phyloP scores from a whole-genome alignment of 1,140 invertebrate species.

The Caerostris darwini region DNA sequence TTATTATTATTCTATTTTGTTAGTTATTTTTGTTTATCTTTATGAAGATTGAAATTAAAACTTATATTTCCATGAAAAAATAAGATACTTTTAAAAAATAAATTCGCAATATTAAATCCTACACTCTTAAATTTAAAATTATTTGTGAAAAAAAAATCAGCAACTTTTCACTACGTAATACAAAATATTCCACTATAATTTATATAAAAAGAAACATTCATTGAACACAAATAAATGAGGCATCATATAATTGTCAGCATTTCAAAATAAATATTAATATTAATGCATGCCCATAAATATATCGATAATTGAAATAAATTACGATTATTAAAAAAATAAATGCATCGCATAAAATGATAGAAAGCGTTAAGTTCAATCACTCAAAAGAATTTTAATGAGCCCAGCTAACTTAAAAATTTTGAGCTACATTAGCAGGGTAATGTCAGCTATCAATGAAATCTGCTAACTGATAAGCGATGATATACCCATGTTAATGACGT shows the following conservation, averaged over 20 bases:
- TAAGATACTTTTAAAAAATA: too few species aligned
- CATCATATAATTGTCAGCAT: not conserved
- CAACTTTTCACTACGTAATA: too few species aligned
- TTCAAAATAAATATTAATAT: not conserved
- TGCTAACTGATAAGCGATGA: conserved; percentile 60
- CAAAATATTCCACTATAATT: too few species aligned
- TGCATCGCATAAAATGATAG: not conserved
- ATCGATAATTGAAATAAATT: conserved; percentile 8
- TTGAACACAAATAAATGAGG: not conserved
- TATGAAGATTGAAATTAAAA: too few species aligned
- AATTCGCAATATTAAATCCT: too few species aligned
- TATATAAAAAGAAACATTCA: too few species aligned
- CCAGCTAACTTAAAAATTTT: conserved; percentile 42
- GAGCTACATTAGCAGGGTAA: conserved; percentile 40
- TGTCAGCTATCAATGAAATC: conserved; percentile 70
- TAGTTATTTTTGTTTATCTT: too few species aligned
- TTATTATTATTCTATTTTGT: too few species aligned
- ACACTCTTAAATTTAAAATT: too few species aligned
- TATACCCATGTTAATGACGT: conserved; percentile 58
- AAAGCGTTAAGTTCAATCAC: not conserved
- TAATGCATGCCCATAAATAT: not conserved
- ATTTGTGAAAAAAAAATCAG: too few species aligned
- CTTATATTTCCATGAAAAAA: too few species aligned
- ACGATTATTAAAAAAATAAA: not conserved
- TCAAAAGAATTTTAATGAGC: conserved; percentile 36